Percentiles rank a stretch among this genome's conserved stretches.
Conservation (phyloP, 2,888 invertebrate species). For the Phasia obesa region DNA sequence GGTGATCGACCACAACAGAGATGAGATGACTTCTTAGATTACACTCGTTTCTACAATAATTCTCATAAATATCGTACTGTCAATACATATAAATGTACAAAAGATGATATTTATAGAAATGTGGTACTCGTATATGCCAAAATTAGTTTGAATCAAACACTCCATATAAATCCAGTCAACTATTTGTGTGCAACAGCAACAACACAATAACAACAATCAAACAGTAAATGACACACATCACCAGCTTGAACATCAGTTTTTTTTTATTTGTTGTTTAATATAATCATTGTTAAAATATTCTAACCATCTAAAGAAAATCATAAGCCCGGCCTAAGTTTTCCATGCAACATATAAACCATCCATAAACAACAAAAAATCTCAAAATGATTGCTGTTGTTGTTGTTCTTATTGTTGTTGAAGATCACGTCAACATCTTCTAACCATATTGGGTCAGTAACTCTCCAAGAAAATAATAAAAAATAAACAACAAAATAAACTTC, state of each 20-base stretch:
- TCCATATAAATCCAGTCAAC: constrained; percentile 65
- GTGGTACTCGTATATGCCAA: constrained; percentile 63
- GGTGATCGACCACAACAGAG: no score
- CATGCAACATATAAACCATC: constrained; percentile 26
- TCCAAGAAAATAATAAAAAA: constrained; percentile 40
- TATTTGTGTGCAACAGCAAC: constrained; percentile 2
- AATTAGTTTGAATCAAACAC: constrained; percentile 62
- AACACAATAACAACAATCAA: constrained; percentile 35
- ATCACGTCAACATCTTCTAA: constrained; percentile 47
- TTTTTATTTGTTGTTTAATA: no score
- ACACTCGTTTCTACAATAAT: neutral
- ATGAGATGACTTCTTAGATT: neutral
- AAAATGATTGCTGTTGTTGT: constrained; percentile 4
- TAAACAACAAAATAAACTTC: constrained; percentile 37
- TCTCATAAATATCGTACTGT: constrained; percentile 25
- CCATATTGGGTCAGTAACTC: constrained; percentile 66
- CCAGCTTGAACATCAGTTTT: constrained; percentile 39
- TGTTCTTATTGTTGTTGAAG: constrained; percentile 16
- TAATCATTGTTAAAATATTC: constrained; percentile 39
- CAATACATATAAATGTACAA: neutral
- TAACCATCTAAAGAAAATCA: constrained; percentile 61
- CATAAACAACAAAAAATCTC: constrained; percentile 17
- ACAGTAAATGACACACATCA: constrained; percentile 43
- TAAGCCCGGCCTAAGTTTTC: constrained; percentile 58
- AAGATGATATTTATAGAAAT: constrained; percentile 45